These are phyloP conservation scores for Harpalus rufipes DNA, from an alignment of 2,888 invertebrate species.

Conservation along the genomic window DNA sequence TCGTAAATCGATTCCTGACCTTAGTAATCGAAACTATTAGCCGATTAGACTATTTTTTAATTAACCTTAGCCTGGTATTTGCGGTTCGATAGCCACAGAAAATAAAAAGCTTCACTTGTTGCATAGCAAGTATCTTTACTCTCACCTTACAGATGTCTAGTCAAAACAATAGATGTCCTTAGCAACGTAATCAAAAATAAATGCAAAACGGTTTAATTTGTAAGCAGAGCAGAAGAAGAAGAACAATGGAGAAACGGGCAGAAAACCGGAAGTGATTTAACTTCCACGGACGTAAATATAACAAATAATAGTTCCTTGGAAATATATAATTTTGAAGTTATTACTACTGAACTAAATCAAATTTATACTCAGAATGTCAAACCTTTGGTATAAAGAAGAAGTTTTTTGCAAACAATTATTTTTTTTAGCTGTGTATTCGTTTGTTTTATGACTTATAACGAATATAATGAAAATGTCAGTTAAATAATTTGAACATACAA, in stretches of 20 bases:
- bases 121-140: slow-evolving; percentile 4
- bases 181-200: neutral
- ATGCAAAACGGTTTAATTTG: neutral
- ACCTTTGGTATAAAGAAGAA: no score
- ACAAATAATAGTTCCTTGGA: neutral
- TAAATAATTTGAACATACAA: no score
- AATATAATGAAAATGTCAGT: no score
- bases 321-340: no score
- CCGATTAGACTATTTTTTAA: neutral
- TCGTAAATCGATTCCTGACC: slow-evolving; percentile 1
- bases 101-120: slow-evolving; percentile 1
- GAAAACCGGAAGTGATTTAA: neutral
- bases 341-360: no score
- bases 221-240: neutral
- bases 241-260: neutral
- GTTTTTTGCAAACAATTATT: no score
- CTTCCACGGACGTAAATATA: neutral
- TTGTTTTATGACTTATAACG: no score
- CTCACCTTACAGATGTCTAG: neutral
- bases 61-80: slow-evolving; percentile 29
- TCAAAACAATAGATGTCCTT: slow-evolving; percentile 24
- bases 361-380: no score
- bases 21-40: neutral
- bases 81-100: neutral
- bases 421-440: no score